phyloP scores from a whole-genome alignment of 2,797 vertebrate genomes.

The Tadarida brasiliensis region DNA sequence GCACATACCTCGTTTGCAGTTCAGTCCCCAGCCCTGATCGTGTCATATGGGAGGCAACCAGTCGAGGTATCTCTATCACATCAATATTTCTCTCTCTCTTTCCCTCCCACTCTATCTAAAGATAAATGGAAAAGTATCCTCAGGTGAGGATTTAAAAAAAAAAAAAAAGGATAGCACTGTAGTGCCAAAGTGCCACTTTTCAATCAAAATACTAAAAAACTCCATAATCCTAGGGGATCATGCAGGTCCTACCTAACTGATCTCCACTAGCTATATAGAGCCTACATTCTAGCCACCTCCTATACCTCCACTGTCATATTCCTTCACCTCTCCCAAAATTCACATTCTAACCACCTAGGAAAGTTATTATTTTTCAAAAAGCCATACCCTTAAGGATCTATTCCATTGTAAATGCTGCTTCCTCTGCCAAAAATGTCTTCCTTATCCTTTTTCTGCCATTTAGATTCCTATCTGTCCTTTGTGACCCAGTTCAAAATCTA shows the following conservation, averaged over 20 bases:
- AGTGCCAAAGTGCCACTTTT: neutral
- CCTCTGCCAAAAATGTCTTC: conserved; percentile 1
- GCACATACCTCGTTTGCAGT: too few relatives aligned
- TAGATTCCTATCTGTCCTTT: neutral
- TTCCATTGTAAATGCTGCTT: neutral
- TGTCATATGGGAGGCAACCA: too few relatives aligned
- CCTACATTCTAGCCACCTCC: neutral
- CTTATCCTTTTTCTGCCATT: neutral
- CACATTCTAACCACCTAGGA: neutral
- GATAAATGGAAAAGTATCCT: too few relatives aligned
- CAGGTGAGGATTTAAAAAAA: too few relatives aligned
- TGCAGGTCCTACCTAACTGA: neutral
- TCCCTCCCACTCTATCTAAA: too few relatives aligned
- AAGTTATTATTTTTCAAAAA: conserved; percentile 47
- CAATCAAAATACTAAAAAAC: neutral
- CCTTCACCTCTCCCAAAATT: neutral
- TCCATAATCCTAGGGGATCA: neutral
- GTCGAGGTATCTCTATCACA: too few relatives aligned
- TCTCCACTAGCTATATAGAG: neutral
- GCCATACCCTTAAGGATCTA: neutral
- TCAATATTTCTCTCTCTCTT: too few relatives aligned
- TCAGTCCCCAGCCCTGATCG: too few relatives aligned
- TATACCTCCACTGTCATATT: neutral
- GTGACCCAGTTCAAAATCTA: conserved; percentile 22
- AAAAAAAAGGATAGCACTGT: neutral